phyloP scores from a whole-genome alignment of 2,797 vertebrate genomes.

The Aythya fuligula region DNA sequence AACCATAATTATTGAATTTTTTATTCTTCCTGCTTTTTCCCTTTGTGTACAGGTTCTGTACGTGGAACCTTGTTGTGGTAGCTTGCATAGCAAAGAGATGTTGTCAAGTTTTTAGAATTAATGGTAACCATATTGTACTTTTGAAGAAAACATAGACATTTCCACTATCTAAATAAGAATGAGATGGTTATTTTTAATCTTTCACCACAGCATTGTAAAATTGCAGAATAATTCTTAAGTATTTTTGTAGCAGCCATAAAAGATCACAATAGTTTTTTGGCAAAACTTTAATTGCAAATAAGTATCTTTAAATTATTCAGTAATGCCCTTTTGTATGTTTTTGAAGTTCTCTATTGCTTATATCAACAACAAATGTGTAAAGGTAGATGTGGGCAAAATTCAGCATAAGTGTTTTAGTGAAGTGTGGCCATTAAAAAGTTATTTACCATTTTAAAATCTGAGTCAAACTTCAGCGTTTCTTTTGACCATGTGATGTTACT shows the following conservation, averaged over 20 bases:
- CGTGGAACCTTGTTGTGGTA: neutral
- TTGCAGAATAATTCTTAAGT: conserved; percentile 38
- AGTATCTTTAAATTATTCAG: conserved; percentile 22
- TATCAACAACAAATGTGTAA: neutral
- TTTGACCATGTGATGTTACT: neutral
- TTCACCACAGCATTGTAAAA: conserved; percentile 41
- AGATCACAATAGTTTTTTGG: conserved; percentile 52
- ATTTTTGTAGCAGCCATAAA: conserved; percentile 44
- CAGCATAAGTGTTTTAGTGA: neutral
- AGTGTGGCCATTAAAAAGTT: neutral
- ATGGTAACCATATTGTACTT: neutral
- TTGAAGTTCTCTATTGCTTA: neutral
- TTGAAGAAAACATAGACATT: neutral
- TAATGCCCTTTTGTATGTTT: conserved; percentile 37
- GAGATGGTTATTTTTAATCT: conserved; percentile 33
- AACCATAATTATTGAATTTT: neutral
- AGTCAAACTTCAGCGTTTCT: neutral
- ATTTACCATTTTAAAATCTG: neutral
- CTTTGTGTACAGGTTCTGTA: neutral
- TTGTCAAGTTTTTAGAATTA: neutral
- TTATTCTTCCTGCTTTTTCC: neutral
- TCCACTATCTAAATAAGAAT: neutral
- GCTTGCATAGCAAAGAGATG: neutral
- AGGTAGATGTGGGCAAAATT: neutral
- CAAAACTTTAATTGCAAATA: conserved; percentile 42